Evolutionary conservation across 2,113 vertebrate genomes (phyloP).

Genomic region (Stictonetta naevosa): DNA sequence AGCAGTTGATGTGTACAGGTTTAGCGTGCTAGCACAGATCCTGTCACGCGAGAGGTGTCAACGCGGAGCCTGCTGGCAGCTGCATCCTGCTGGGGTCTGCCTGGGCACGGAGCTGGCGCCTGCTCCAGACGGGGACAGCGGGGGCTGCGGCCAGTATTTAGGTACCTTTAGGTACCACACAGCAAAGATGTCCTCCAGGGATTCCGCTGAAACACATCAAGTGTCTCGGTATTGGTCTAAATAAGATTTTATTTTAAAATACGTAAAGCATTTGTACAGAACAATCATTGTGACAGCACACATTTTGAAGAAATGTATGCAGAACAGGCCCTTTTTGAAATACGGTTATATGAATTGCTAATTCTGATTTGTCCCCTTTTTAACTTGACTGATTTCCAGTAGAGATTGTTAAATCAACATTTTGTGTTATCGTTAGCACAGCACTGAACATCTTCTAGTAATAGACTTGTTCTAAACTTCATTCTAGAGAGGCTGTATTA

Average conservation of each 20-base stretch:
- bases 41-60: not conserved
- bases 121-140: not conserved
- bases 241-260: not conserved
- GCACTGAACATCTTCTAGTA: not conserved
- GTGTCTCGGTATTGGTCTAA: not conserved
- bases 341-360: not conserved
- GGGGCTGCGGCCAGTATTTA: not conserved
- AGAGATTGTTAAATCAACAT: not conserved
- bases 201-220: not conserved
- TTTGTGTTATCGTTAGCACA: not conserved
- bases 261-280: not conserved
- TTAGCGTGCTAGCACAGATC: not conserved
- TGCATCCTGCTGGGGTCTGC: not conserved
- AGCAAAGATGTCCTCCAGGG: not conserved
- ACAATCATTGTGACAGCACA: not conserved
- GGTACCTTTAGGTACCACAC: not conserved
- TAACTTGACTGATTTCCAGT: not conserved
- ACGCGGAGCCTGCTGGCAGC: not conserved
- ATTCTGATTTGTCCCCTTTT: not conserved
- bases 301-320: not conserved
- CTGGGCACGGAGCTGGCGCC: not conserved
- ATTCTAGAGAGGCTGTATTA: not conserved
- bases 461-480: not conserved
- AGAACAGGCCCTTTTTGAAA: not conserved
- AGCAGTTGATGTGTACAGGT: fast-evolving